Evolutionary conservation across 2,888 invertebrate genomes (phyloP), one percentile per base, ranked within the genome.

Genomic region (Trilocha varians): DNA sequence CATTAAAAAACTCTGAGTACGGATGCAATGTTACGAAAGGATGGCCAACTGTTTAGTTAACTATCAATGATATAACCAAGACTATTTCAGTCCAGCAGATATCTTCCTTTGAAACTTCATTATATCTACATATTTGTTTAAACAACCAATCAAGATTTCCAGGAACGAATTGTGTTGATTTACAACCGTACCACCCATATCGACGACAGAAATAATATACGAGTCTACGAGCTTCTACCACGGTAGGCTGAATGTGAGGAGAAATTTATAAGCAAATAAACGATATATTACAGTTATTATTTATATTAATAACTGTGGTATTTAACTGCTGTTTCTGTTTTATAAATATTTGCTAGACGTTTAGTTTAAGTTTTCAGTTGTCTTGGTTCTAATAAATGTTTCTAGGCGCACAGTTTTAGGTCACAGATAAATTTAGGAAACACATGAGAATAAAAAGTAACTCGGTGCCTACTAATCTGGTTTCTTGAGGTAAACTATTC

Each of bases 141-240:
- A 14, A 36, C 36, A 15, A 33, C 15, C 36, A 32, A 51, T 52
- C 52, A 40, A 48, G 44, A 46, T 49, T 71, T 76, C 75, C 67
- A 62, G 70, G 77, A 79, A 76, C 76, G 75, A 75, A 78, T 78
- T 75, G 71, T 70, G 65, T 67, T 78, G 75, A 76, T 75, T 76
- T 75, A 76, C 64, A 64, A 57, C 43, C 56, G 56, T 56, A 67
- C 80, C 79, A 80, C 79, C 80, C 80, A 79, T 69, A 70, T 70
- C 58, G 78, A 55, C 46, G 49, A 52, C 67, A 47, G 57, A 72
- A 78, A 79, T 79, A 80, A 78, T 74, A 63, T 36, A 36, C 34
- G 25, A 25, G n/a, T n/a, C n/a, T n/a, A n/a, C n/a, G n/a, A 25
- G 25, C 25, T 6, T 25, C 11, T 25, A 25, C 25, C 25, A 11